These are phyloP conservation scores for Caretta caretta DNA, from an alignment of 2,113 vertebrate genomes.

Conservation along the genomic window DNA sequence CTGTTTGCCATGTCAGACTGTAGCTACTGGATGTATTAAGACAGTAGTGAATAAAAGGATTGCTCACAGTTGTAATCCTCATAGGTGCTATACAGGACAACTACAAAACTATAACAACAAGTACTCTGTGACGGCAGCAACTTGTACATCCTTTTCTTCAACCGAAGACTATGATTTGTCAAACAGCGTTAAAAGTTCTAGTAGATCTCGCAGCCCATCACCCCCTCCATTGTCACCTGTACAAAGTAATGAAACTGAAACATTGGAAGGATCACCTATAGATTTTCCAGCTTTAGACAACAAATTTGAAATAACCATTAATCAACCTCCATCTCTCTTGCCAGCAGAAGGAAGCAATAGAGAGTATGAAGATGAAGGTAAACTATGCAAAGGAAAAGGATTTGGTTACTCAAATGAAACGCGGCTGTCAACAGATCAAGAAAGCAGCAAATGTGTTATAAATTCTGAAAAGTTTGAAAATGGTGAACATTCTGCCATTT, in stretches of 20 bases:
- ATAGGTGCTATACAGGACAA: slow-evolving; percentile 74
- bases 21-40: slow-evolving; percentile 79
- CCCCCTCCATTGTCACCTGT: slow-evolving; percentile 91
- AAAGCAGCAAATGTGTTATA: slow-evolving; percentile 34
- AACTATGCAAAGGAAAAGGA: slow-evolving; percentile 55
- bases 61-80: slow-evolving; percentile 78
- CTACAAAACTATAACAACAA: slow-evolving; percentile 59
- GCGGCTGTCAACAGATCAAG: slow-evolving; percentile 44
- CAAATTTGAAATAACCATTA: slow-evolving; percentile 73
- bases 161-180: slow-evolving; percentile 66
- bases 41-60: slow-evolving; percentile 76
- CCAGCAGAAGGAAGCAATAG: slow-evolving; percentile 79
- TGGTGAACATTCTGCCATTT: slow-evolving; percentile 80
- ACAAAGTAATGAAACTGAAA: slow-evolving; percentile 81
- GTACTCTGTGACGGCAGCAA: slow-evolving; percentile 58
- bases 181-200: slow-evolving; percentile 62
- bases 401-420: slow-evolving; percentile 12
- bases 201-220: slow-evolving; percentile 85
- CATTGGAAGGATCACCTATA: slow-evolving; percentile 71
- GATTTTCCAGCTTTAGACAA: slow-evolving; percentile 74
- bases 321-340: slow-evolving; percentile 85
- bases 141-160: slow-evolving; percentile 50
- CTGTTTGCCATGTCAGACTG: slow-evolving; percentile 84
- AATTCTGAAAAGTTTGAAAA: slow-evolving; percentile 72
- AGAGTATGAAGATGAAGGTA: slow-evolving; percentile 47